Evolutionary conservation across 2,888 invertebrate species (phyloP).

Genomic region (Dolomedes plantarius): DNA sequence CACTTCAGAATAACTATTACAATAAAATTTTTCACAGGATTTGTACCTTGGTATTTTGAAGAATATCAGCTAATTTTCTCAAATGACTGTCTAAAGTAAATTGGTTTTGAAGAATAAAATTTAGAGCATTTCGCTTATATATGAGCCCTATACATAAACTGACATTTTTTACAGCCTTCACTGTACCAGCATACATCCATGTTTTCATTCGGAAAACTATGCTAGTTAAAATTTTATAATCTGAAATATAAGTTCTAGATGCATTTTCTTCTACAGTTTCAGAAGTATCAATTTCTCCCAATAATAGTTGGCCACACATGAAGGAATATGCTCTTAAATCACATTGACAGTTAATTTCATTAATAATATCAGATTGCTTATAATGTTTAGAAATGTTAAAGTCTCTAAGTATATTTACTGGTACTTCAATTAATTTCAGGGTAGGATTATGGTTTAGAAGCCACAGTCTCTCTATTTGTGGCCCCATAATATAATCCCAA

Average conservation of each 20-base stretch:
- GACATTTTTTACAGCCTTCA: slow-evolving; percentile 7
- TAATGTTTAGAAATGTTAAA: slow-evolving; percentile 44
- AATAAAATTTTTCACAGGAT: no score
- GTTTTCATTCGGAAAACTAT: slow-evolving; percentile 41
- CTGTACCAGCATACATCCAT: slow-evolving; percentile 20
- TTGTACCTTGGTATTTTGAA: slow-evolving; percentile 33
- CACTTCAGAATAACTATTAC: no score
- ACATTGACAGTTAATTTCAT: background rate
- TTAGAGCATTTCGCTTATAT: slow-evolving; percentile 25
- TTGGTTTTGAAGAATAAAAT: slow-evolving; percentile 26
- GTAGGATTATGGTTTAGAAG: background rate
- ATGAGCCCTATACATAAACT: slow-evolving; percentile 48
- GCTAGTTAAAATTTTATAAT: slow-evolving; percentile 38
- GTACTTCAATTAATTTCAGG: background rate
- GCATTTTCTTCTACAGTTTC: slow-evolving; percentile 30
- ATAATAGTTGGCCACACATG: slow-evolving; percentile 54
- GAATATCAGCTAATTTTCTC: slow-evolving; percentile 26
- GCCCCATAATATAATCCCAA: slow-evolving; percentile 62
- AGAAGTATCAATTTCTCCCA: slow-evolving; percentile 53
- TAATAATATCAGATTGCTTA: background rate
- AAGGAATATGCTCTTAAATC: slow-evolving; percentile 36
- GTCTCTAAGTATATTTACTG: slow-evolving; percentile 26
- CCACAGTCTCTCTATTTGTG: slow-evolving; percentile 55
- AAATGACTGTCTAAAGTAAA: slow-evolving; percentile 32
- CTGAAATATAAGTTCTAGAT: slow-evolving; percentile 54